Evolutionary conservation across 2,113 vertebrate genomes (phyloP).

Genomic region (Gadus chalcogrammus): DNA sequence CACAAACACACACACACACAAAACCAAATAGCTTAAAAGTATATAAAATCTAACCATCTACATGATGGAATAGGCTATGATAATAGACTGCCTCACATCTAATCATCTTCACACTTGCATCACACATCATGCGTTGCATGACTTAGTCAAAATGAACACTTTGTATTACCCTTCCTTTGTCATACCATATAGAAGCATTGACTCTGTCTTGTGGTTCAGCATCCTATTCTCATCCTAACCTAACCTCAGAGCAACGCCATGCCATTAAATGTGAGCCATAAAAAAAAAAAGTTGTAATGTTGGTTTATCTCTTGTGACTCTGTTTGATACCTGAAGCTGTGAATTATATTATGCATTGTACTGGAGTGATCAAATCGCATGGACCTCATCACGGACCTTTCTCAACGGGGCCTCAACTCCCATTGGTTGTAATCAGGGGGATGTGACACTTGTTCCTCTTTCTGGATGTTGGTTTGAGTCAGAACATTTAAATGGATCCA

Average conservation of each 20-base stretch:
- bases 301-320: too few relatives aligned
- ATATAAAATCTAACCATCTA: constrained; percentile 16
- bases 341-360: too few relatives aligned
- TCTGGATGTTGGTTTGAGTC: constrained; percentile 1
- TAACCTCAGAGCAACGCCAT: neutral
- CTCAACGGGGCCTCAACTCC: neutral
- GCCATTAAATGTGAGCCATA: neutral
- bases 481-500: constrained; percentile 3
- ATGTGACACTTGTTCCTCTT: too few relatives aligned
- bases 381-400: neutral
- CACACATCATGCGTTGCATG: neutral
- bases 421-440: constrained; percentile 2
- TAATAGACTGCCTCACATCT: constrained; percentile 9
- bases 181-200: neutral
- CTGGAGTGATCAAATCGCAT: too few relatives aligned
- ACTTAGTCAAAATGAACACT: neutral
- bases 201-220: constrained; percentile 15
- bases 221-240: neutral
- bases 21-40: constrained; percentile 19
- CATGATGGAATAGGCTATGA: constrained; percentile 31
- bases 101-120: neutral
- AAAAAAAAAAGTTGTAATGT: too few relatives aligned
- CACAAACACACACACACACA: too few relatives aligned
- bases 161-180: constrained; percentile 12
- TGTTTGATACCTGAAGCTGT: too few relatives aligned